phyloP scores from a whole-genome alignment of 1,140 invertebrate genomes.

The Panonychus citri region DNA sequence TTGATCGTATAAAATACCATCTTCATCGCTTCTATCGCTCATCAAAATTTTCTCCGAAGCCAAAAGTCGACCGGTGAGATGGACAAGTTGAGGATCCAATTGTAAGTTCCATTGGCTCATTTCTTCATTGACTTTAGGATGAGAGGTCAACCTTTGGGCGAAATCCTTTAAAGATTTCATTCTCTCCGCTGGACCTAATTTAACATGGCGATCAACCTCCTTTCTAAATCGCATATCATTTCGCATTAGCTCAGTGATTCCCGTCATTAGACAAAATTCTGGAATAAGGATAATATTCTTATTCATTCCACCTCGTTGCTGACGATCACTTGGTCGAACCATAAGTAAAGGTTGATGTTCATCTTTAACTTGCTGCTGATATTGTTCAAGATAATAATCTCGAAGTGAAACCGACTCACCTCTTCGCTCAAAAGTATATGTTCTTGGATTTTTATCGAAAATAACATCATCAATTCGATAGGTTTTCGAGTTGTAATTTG shows the following conservation, averaged over 20 bases:
- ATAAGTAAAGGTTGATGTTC: slow-evolving; percentile 20
- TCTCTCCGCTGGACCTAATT: slow-evolving; percentile 25
- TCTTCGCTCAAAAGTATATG: slow-evolving; percentile 18
- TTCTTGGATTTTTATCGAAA: slow-evolving; percentile 22
- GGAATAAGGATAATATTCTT: slow-evolving; percentile 18
- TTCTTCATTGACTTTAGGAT: slow-evolving; percentile 20
- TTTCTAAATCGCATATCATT: neutral
- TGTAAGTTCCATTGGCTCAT: slow-evolving; percentile 25
- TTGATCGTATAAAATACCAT: neutral
- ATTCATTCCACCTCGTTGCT: neutral
- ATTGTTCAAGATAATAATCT: slow-evolving; percentile 24
- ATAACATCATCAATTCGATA: slow-evolving; percentile 27
- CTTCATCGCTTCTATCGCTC: too few species aligned
- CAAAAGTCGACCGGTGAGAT: slow-evolving; percentile 23
- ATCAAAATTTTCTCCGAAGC: slow-evolving; percentile 20
- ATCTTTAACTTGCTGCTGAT: slow-evolving; percentile 21
- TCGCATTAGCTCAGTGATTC: slow-evolving; percentile 18
- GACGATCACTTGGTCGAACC: slow-evolving; percentile 6
- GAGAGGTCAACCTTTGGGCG: slow-evolving; percentile 19
- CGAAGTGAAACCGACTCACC: slow-evolving; percentile 14
- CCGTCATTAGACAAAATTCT: slow-evolving; percentile 22
- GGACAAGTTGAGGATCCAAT: slow-evolving; percentile 19
- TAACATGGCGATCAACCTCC: slow-evolving; percentile 46
- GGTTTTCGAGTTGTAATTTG: slow-evolving; percentile 28
- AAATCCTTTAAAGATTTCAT: slow-evolving; percentile 7